These are phyloP conservation scores for Eurystomus gularis DNA, from an alignment of 2,113 vertebrate genomes.

Conservation along the genomic window DNA sequence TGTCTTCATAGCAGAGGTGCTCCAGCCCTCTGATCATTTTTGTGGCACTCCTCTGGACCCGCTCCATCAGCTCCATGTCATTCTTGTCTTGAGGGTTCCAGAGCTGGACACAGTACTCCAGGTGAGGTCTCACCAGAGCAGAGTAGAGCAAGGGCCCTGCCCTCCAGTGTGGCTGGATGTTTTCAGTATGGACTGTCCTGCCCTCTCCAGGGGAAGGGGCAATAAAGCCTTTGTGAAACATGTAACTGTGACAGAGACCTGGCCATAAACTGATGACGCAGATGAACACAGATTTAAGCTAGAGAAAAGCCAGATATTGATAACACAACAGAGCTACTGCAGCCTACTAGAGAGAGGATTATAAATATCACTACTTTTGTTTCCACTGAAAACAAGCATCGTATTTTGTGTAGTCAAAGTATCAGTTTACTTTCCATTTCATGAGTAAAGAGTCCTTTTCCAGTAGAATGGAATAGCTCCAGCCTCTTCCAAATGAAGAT, in stretches of 20 bases:
- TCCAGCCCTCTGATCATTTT: no score
- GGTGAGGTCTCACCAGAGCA: neutral
- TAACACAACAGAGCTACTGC: neutral
- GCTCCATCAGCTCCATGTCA: no score
- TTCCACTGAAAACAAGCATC: neutral
- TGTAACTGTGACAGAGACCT: neutral
- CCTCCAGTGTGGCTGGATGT: accelerated
- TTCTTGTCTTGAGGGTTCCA: no score
- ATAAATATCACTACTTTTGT: neutral
- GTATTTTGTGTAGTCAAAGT: neutral
- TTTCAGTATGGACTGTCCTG: accelerated
- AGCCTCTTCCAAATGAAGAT: neutral
- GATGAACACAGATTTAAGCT: neutral
- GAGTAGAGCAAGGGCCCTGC: accelerated
- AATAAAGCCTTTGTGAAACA: neutral
- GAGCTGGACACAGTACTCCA: no score
- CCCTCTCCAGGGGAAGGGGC: accelerated
- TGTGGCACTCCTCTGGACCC: no score
- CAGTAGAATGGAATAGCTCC: neutral
- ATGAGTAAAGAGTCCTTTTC: neutral
- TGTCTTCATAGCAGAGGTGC: no score
- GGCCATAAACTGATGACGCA: accelerated
- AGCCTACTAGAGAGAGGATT: neutral
- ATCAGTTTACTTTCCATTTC: neutral
- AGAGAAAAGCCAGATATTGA: neutral